Base-by-base conservation (phyloP, 2,113 vertebrate genomes). In the Phrynosoma platyrhinos region DNA sequence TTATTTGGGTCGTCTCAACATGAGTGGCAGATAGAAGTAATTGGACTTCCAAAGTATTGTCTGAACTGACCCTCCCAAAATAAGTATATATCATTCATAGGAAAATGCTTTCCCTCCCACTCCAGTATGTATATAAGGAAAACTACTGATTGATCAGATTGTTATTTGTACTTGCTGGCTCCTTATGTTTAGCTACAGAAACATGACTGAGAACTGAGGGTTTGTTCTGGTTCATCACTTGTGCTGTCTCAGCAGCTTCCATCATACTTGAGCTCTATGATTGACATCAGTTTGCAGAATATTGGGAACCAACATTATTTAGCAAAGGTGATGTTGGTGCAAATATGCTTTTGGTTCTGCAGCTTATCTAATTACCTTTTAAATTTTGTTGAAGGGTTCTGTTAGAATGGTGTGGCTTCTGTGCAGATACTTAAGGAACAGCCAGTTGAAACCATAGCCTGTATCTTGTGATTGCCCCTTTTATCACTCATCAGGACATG, bases 71-170 rank as follows among this genome's bases (percentile, higher is more conserved):
- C 14, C 52, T 82, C 90, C 88, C 96, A 96, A 96, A 96, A 94
- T 79, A 92, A 89, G 94, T 96, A 96, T 96, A 95, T 95, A 94
- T 96, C 93, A 89, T 95, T 88, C 88, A 89, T 4, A 7, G 92
- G 52, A 91, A 93, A 94, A 95, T 94, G 92, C 88, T 95, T 95
- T 75, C 95, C 95, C 92, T 96, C 95, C 95, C 91, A 95, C 90
- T 36, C n/a, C 14, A 80, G 52, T 40, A 79, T 81, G 88, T 95
- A 95, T 96, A 94, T 94, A 94, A 97, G 94, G 93, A 94, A 94
- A 95, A 94, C 88, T 93, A 89, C 36, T 36, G 86, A 69, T 71
- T 87, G 84, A 93, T 88, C 88, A 86, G 90, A 93, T 90, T 90
- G 68, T 40, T 93, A 47, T 91, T 91, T 94, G 93, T 92, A 94